Evolutionary conservation across 92 coral and sea anemone species (phyloP).

Genomic region (Blastomussa wellsi): DNA sequence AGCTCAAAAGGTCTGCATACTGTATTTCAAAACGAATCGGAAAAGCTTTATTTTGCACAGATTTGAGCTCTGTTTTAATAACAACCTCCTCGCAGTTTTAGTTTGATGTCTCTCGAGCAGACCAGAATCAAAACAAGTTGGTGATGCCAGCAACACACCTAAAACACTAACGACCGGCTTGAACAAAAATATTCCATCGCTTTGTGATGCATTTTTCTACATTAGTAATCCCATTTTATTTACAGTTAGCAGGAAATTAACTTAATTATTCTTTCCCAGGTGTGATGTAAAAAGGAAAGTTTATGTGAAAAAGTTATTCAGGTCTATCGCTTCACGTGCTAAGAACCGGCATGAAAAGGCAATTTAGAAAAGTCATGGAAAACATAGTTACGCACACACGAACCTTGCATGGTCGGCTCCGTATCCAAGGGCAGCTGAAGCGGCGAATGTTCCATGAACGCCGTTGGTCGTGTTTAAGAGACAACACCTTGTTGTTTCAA

Average conservation of each 20-base stretch:
- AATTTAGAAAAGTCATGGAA: conserved; percentile 1
- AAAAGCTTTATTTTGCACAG: neutral
- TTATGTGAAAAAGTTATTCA: neutral
- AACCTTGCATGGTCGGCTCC: conserved; percentile 38
- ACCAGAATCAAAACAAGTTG: conserved; percentile 39
- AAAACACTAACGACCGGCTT: neutral
- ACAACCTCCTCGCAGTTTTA: neutral
- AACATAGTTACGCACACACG: neutral
- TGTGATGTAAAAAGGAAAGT: neutral
- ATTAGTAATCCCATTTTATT: neutral
- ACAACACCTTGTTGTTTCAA: conserved; percentile 28
- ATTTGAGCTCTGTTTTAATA: neutral
- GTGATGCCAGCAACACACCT: conserved; percentile 41
- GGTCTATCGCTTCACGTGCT: conserved; percentile 34
- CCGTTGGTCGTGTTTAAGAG: neutral
- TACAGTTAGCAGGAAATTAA: conserved; percentile 1
- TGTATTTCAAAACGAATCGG: neutral
- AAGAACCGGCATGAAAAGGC: conserved; percentile 20
- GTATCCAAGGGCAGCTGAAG: conserved; percentile 17
- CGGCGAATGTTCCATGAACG: conserved; percentile 14
- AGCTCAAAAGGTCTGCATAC: neutral
- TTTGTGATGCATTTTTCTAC: neutral
- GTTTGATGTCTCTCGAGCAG: conserved; percentile 31
- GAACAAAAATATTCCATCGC: neutral
- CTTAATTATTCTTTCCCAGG: conserved; percentile 22